Percentiles rank a stretch among this genome's conserved stretches.
These are phyloP conservation scores for Scartelaos histophorus DNA, from an alignment of 2,113 vertebrate species.

Conservation along the genomic window DNA sequence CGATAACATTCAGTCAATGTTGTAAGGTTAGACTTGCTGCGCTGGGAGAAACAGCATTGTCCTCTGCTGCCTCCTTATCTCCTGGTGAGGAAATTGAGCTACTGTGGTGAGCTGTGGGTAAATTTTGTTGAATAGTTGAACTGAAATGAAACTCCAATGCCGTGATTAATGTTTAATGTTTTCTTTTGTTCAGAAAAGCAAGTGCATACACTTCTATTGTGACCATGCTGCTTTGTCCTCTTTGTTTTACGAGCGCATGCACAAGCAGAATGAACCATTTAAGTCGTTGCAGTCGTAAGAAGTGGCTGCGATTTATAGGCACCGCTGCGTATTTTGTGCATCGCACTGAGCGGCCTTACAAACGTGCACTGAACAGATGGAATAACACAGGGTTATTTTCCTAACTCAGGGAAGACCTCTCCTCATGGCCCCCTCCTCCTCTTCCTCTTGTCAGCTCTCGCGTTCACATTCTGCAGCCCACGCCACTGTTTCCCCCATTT, in stretches of 20 bases:
- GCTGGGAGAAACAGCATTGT: constrained; percentile 62
- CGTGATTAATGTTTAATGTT: constrained; percentile 51
- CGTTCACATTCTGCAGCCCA: constrained; percentile 60
- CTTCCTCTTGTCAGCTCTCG: constrained; percentile 46
- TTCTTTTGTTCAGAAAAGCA: constrained; percentile 35
- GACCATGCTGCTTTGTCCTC: constrained; percentile 1
- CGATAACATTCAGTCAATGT: constrained; percentile 64
- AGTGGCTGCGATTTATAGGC: constrained; percentile 10
- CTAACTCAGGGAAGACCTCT: constrained; percentile 60
- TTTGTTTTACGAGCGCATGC: constrained; percentile 17
- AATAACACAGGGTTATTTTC: constrained; percentile 68
- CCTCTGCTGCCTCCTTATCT: constrained; percentile 51
- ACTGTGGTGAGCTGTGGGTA: constrained; percentile 31
- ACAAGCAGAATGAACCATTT: constrained; percentile 7
- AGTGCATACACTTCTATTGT: constrained; percentile 29
- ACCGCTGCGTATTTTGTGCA: constrained; percentile 37
- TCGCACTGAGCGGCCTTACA: constrained; percentile 33
- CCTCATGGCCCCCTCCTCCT: constrained; percentile 44
- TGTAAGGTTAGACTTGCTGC: constrained; percentile 53
- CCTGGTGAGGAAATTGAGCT: constrained; percentile 51
- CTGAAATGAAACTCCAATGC: constrained; percentile 15
- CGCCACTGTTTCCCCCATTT: constrained; percentile 56
- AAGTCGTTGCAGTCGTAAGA: constrained; percentile 18
- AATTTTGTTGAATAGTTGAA: constrained; percentile 19
- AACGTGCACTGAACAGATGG: constrained; percentile 60